Base-by-base conservation (phyloP, 2,113 vertebrate genomes). In the Mastomys coucha region DNA sequence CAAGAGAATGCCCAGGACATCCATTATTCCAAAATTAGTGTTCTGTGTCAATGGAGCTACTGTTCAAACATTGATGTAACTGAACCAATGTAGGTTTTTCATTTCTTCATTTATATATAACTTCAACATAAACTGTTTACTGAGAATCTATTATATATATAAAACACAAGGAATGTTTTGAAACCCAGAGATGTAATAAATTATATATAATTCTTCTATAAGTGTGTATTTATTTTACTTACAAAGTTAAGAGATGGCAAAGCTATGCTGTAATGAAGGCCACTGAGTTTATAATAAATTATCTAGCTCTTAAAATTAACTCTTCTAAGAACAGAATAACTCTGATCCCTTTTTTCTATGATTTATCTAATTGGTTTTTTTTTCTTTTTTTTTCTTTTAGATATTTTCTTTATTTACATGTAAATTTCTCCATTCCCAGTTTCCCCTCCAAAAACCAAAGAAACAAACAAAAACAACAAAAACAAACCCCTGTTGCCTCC, bases 341-440 rank as follows among this genome's bases (percentile, higher is more conserved):
- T 85, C 13, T 93, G 88, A 76, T 80, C 17, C 82, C 7, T 3
- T 0, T 39, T 87, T 93, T 89, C 73, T 33, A 63, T 85, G 16
- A 77, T 73, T 90, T 76, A 88, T 87, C 60, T 81, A 88, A 33
- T n/a, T n/a, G n/a, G n/a, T n/a, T n/a, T n/a, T n/a, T n/a, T n/a
- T n/a, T n/a, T n/a, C n/a, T n/a, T n/a, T n/a, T n/a, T n/a, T n/a
- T n/a, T n/a, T n/a, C n/a, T n/a, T n/a, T n/a, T n/a, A n/a, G n/a
- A n/a, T n/a, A n/a, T n/a, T n/a, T n/a, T n/a, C n/a, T n/a, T n/a
- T n/a, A n/a, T n/a, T n/a, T n/a, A n/a, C n/a, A n/a, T n/a, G n/a
- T n/a, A n/a, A n/a, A n/a, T n/a, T n/a, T n/a, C n/a, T n/a, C n/a
- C n/a, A n/a, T n/a, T n/a, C n/a, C n/a, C n/a, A n/a, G n/a, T n/a